These are phyloP conservation scores for Pristiophorus japonicus DNA, from an alignment of 2,113 vertebrate genomes.

Conservation along the genomic window DNA sequence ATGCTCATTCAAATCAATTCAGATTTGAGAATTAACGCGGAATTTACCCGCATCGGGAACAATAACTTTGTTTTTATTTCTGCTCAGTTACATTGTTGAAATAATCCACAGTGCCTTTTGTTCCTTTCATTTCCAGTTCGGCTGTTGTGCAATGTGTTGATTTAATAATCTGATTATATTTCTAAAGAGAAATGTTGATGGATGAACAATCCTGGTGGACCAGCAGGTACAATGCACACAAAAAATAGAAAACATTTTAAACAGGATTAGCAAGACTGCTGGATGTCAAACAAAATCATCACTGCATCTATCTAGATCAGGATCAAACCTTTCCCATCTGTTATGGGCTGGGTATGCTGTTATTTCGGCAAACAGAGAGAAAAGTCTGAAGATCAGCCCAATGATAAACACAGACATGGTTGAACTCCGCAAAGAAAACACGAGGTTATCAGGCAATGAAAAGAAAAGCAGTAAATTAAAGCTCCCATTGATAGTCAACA, in stretches of 20 bases:
- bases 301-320: neutral
- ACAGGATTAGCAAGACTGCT: neutral
- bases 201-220: neutral
- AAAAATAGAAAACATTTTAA: neutral
- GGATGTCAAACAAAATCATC: neutral
- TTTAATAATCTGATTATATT: constrained; percentile 3
- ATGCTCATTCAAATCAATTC: neutral
- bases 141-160: neutral
- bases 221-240: neutral
- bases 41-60: neutral
- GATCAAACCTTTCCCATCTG: neutral
- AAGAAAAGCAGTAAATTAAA: neutral
- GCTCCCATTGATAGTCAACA: neutral
- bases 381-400: neutral
- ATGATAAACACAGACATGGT: neutral
- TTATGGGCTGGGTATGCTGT: neutral
- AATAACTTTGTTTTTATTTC: neutral
- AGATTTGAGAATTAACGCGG: neutral
- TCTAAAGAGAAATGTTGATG: neutral
- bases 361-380: neutral
- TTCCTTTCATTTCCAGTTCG: neutral
- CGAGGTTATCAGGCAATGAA: neutral
- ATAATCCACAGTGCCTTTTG: neutral
- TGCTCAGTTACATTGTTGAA: neutral
- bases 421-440: constrained; percentile 7